Conservation (phyloP, 2,888 invertebrate species). For the Catocala sponsa region DNA sequence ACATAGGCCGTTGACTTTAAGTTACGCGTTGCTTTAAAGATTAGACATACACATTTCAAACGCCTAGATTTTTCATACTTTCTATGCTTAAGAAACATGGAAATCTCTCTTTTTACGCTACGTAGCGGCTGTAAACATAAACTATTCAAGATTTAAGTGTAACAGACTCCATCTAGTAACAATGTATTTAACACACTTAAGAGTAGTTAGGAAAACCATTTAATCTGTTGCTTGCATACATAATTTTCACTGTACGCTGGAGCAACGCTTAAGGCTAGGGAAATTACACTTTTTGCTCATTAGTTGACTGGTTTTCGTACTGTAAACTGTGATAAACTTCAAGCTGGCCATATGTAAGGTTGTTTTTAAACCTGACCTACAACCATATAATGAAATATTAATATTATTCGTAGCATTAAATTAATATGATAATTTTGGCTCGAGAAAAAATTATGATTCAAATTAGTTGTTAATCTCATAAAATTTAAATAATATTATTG, state of each 20-base stretch:
- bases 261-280: no score
- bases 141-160: slow-evolving; percentile 31
- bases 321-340: no score
- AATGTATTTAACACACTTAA: slow-evolving; percentile 32
- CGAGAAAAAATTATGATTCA: no score
- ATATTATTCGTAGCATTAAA: no score
- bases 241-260: slow-evolving; percentile 9
- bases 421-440: no score
- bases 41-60: slow-evolving; percentile 20
- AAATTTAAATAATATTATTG: no score
- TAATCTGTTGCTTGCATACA: slow-evolving; percentile 9
- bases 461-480: no score
- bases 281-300: background rate
- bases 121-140: slow-evolving; percentile 31
- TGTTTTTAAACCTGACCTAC: no score
- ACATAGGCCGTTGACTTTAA: background rate
- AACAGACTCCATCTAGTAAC: background rate
- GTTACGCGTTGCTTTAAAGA: slow-evolving; percentile 28
- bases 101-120: slow-evolving; percentile 44
- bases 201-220: background rate
- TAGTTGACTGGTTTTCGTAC: no score
- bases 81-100: slow-evolving; percentile 28
- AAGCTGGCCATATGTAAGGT: no score
- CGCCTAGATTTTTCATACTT: slow-evolving; percentile 34
- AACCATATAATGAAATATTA: no score